Evolutionary conservation across 2,888 invertebrate species (phyloP).

Genomic region (Trileptium ribeirensis): DNA sequence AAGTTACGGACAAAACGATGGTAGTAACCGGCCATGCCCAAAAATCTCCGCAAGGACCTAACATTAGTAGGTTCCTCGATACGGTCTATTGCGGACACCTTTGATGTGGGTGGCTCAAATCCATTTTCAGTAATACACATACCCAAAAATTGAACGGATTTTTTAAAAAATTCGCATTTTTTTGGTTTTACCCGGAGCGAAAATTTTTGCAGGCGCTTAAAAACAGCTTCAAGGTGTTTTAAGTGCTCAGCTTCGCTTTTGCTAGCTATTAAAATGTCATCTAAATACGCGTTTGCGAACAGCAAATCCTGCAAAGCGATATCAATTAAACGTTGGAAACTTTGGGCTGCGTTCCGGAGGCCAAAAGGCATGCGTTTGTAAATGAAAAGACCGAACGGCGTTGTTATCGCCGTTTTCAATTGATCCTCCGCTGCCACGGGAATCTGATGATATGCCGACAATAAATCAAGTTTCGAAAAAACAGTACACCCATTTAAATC

Average conservation of each 20-base stretch:
- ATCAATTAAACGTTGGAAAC: neutral
- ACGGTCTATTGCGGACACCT: neutral
- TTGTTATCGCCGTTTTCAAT: neutral
- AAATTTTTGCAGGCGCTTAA: neutral
- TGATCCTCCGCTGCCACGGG: slow-evolving; percentile 2
- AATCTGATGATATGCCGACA: neutral
- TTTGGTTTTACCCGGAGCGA: neutral
- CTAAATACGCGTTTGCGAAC: neutral
- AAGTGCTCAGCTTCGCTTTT: neutral
- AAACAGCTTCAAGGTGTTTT: neutral
- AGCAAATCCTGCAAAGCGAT: neutral
- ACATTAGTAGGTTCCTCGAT: neutral
- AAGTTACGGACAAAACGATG: neutral
- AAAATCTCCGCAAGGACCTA: neutral
- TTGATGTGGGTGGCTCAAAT: neutral
- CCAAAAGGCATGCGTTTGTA: slow-evolving; percentile 10
- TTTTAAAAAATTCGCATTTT: neutral
- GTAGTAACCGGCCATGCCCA: neutral
- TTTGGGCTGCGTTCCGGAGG: neutral
- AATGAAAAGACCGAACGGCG: slow-evolving; percentile 7
- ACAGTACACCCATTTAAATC: neutral
- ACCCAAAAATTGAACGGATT: neutral
- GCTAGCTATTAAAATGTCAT: neutral
- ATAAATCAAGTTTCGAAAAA: slow-evolving; percentile 3
- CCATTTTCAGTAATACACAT: neutral